Percentiles rank a stretch among this genome's conserved stretches.
Conservation (phyloP, 2,113 vertebrate genomes). For the Cettia cetti region DNA sequence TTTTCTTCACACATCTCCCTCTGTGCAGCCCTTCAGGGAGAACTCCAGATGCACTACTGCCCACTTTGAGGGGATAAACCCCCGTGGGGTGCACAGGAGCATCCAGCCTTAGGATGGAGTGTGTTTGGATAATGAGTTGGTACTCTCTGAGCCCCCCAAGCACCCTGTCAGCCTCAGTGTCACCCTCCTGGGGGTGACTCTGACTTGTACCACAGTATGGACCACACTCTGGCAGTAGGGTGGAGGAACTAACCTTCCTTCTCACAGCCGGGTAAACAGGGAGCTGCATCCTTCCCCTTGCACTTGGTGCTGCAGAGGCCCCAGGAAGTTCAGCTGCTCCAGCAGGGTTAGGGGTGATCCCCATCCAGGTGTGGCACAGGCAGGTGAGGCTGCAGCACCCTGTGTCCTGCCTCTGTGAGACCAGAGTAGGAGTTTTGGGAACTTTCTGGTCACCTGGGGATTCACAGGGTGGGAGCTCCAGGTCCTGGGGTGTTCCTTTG, state of each 20-base stretch:
- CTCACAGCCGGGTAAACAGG: background rate
- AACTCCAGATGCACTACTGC: background rate
- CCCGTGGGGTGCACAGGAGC: background rate
- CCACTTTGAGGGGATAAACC: background rate
- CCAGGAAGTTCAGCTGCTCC: background rate
- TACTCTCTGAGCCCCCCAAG: background rate
- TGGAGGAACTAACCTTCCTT: background rate
- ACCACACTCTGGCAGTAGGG: background rate
- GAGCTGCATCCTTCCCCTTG: background rate
- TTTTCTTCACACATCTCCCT: background rate
- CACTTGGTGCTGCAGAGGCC: background rate
- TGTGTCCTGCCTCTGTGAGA: accelerated
- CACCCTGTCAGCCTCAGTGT: background rate
- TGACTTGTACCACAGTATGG: background rate
- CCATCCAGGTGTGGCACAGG: background rate
- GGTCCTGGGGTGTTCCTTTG: background rate
- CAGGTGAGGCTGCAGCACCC: background rate
- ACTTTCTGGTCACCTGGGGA: background rate
- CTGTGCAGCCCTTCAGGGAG: background rate
- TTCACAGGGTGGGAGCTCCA: background rate
- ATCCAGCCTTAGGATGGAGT: background rate
- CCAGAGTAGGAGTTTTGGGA: background rate
- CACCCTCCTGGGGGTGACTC: background rate
- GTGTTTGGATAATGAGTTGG: background rate
- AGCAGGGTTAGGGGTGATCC: background rate